A percentile compares a stretch with the other conserved stretches of the same genome.
phyloP scores from a whole-genome alignment of 92 coral and sea anemone species.

The Desmophyllum pertusum region DNA sequence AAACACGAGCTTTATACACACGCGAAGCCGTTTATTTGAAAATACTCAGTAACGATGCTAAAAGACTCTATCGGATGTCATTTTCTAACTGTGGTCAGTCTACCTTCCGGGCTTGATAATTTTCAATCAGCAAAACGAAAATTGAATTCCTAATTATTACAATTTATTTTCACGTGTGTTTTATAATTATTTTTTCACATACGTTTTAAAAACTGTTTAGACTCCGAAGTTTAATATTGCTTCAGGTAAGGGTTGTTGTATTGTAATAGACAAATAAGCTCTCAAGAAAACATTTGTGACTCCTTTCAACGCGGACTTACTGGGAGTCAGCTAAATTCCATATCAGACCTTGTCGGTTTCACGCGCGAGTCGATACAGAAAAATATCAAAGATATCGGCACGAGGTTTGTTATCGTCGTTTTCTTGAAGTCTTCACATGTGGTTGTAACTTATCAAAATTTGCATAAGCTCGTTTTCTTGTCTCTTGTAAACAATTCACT shows the following conservation, averaged over 20 bases:
- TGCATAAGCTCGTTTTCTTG: slow-evolving; percentile 19
- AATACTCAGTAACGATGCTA: neutral
- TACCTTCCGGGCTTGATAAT: slow-evolving; percentile 2
- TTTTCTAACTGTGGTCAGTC: neutral
- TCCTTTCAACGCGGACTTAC: neutral
- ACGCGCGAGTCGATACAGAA: neutral
- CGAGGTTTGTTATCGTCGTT: neutral
- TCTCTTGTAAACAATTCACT: slow-evolving; percentile 18
- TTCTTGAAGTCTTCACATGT: slow-evolving; percentile 12
- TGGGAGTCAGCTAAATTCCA: neutral
- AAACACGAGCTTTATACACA: neutral
- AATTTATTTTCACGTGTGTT: neutral
- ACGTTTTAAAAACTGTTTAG: neutral
- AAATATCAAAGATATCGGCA: slow-evolving; percentile 6
- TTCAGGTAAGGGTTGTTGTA: neutral
- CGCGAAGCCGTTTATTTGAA: neutral
- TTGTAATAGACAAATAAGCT: slow-evolving; percentile 3
- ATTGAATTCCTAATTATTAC: neutral
- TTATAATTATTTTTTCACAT: neutral
- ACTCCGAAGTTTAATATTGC: neutral
- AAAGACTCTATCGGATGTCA: slow-evolving; percentile 3
- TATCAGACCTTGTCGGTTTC: neutral
- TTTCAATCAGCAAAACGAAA: neutral
- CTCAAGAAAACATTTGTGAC: neutral
- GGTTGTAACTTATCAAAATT: slow-evolving; percentile 19